These are phyloP conservation scores for Tupaia tana DNA, from an alignment of 2,113 vertebrate species.

Conservation along the genomic window DNA sequence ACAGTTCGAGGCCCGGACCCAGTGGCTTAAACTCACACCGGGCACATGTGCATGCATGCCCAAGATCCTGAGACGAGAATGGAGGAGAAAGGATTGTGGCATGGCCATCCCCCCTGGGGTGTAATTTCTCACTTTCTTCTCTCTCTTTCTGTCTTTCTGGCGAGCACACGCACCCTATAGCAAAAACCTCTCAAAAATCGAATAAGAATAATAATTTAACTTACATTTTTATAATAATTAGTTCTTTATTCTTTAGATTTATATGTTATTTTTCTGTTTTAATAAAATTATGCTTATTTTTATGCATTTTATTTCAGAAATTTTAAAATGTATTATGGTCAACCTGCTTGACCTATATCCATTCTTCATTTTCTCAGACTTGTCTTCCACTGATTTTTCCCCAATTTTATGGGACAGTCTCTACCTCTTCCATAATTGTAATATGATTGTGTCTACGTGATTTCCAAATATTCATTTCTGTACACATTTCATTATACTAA, in stretches of 20 bases:
- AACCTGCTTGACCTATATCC: not conserved
- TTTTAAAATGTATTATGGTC: not conserved
- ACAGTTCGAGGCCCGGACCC: too few species aligned
- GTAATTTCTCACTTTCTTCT: too few species aligned
- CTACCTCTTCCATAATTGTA: not conserved
- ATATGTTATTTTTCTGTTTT: conserved; percentile 18
- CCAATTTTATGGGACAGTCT: not conserved
- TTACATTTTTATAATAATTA: not conserved
- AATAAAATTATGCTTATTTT: not conserved
- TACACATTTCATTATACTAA: not conserved
- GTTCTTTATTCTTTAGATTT: not conserved
- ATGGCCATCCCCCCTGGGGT: too few species aligned
- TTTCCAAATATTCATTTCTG: not conserved
- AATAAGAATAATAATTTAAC: not conserved
- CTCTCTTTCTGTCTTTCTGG: too few species aligned
- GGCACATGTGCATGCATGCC: too few species aligned
- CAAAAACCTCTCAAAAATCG: too few species aligned
- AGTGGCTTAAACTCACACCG: too few species aligned
- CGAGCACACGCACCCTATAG: too few species aligned
- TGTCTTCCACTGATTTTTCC: not conserved
- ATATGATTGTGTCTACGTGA: not conserved
- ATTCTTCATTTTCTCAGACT: not conserved
- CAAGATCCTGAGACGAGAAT: too few species aligned
- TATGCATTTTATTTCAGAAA: not conserved
- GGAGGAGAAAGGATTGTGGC: too few species aligned